Base-by-base conservation (phyloP, 2,113 vertebrate species). In the Aphelocoma coerulescens region DNA sequence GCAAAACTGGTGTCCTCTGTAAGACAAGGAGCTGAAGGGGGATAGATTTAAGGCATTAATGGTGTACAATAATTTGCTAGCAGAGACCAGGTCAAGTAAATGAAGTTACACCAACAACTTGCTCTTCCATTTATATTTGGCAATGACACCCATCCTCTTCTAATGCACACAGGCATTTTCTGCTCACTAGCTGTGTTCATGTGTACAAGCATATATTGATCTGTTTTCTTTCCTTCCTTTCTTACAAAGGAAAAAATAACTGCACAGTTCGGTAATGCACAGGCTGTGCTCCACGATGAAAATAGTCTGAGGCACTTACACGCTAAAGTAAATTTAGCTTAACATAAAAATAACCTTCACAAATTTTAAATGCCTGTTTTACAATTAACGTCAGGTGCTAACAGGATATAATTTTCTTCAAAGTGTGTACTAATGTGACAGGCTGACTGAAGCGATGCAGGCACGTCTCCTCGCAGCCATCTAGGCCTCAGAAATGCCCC, bases 161-260 rank as follows among this genome's bases (percentile, higher is more conserved):
- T 81, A 67, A 81, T 51, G 62, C 57, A 74, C 57, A 39, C 16
- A 9, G 48, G 43, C 69, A 37, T 67, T 85, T 91, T 78, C 73
- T 79, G 89, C 77, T 82, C 73, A 8, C 84, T 74, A 37, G 49
- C 69, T 57, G 6, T 5, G 37, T 37, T 87, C 57, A 17, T 16
- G n/a, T 84, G 80, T 41, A 84, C 73, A 43, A 91, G 65, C 0
- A 0, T 43, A 16, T 93, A 95, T 96, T 65, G 94, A 95, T 92
- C 93, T 58, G 59, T 54, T 91, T 62, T 80, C 41, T 85, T 51
- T 73, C 46, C 5, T 80, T 66, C 52, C 32, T 51, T 41, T 77
- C 66, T 88, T 83, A 83, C 65, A 46, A 78, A 87, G 69, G 54
- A 74, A 89, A 95, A 92, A 83, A 85, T 61, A 95, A 85, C 72